These are phyloP conservation scores for Campoletis raptor DNA, from an alignment of 2,888 invertebrate species.

Conservation along the genomic window DNA sequence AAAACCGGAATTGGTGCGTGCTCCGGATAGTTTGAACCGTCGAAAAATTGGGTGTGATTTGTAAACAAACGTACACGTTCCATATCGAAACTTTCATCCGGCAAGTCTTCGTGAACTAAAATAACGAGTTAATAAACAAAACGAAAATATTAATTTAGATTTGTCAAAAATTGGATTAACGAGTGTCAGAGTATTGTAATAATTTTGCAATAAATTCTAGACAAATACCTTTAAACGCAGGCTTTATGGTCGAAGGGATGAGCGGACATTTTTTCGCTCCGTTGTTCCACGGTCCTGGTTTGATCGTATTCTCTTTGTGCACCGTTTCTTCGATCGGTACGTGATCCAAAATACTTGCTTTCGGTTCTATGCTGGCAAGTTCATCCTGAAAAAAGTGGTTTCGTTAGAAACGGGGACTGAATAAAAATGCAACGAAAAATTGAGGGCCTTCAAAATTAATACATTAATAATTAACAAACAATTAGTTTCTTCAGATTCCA, in stretches of 20 bases:
- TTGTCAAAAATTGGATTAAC: neutral
- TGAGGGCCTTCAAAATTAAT: constrained; percentile 1
- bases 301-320: constrained; percentile 90
- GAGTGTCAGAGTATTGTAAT: neutral
- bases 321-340: constrained; percentile 86
- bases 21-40: constrained; percentile 80
- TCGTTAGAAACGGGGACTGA: too few species aligned
- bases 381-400: constrained; percentile 77
- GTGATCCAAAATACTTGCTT: constrained; percentile 87
- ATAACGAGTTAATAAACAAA: constrained; percentile 41
- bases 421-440: constrained; percentile 20
- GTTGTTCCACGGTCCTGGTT: constrained; percentile 90
- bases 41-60: constrained; percentile 80
- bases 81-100: constrained; percentile 75
- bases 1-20: constrained; percentile 78
- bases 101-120: constrained; percentile 89
- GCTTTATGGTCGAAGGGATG: constrained; percentile 78
- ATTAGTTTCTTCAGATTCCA: neutral
- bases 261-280: constrained; percentile 82
- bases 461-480: neutral
- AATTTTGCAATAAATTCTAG: neutral
- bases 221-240: constrained; percentile 85
- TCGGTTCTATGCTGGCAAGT: constrained; percentile 75
- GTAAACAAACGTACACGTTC: constrained; percentile 80
- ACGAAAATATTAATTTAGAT: neutral